Conservation (phyloP, 2,888 invertebrate genomes). For the Stenichneumon culpator region DNA sequence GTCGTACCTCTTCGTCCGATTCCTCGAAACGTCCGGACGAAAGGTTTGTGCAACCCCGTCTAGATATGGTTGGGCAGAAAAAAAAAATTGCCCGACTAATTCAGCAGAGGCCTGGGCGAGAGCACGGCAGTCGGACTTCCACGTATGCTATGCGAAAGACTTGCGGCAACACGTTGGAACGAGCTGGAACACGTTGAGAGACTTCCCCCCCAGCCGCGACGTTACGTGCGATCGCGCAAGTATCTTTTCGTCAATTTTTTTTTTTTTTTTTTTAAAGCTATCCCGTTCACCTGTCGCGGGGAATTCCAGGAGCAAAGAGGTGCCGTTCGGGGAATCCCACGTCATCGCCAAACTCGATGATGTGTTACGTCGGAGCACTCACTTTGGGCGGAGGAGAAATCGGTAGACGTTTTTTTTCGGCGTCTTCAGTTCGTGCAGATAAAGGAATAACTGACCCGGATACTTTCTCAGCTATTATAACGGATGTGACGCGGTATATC, state of each 20-base stretch:
- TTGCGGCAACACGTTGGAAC: slow-evolving; percentile 23
- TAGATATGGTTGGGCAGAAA: not conserved
- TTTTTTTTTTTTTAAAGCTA: not conserved
- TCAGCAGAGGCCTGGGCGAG: not conserved
- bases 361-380: slow-evolving; percentile 4
- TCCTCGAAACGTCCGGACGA: slow-evolving; percentile 23
- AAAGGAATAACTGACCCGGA: not conserved
- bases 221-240: slow-evolving; percentile 48
- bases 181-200: slow-evolving; percentile 23
- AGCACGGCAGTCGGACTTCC: slow-evolving; percentile 28
- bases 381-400: not conserved
- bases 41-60: slow-evolving; percentile 1
- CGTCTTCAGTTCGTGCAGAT: not conserved
- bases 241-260: slow-evolving; percentile 15
- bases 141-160: slow-evolving; percentile 33
- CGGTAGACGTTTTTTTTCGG: not conserved
- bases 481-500: not conserved
- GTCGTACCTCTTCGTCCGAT: not conserved
- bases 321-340: slow-evolving; percentile 18
- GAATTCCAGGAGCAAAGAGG: not conserved
- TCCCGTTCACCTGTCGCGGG: not conserved
- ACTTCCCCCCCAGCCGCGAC: not conserved
- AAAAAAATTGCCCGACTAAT: not conserved
- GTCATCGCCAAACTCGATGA: not conserved
- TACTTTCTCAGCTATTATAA: not conserved